Conservation (phyloP, 2,888 invertebrate species). For the Pammene fasciana region DNA sequence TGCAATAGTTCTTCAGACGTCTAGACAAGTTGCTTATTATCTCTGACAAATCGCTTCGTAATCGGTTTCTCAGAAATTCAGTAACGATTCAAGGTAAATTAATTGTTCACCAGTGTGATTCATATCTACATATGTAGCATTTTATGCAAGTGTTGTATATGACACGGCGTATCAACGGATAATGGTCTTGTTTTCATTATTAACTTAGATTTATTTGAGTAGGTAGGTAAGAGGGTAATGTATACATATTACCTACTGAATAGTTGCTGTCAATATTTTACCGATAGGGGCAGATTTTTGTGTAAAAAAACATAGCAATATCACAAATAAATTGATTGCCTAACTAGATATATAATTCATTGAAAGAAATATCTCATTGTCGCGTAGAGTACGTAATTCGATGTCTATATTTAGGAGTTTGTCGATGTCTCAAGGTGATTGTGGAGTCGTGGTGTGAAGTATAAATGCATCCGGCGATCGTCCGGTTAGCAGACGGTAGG, state of each 20-base stretch:
- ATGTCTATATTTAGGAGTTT: slow-evolving; percentile 58
- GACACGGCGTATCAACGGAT: background rate
- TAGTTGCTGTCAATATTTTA: background rate
- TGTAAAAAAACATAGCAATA: background rate
- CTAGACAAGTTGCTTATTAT: slow-evolving; percentile 19
- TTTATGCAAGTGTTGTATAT: slow-evolving; percentile 19
- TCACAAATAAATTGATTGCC: slow-evolving; percentile 20
- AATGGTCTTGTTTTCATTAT: slow-evolving; percentile 1
- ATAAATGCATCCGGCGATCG: slow-evolving; percentile 30
- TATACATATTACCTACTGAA: background rate
- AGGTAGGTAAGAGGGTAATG: background rate
- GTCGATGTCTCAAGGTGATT: slow-evolving; percentile 59
- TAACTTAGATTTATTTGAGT: background rate
- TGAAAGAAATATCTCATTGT: slow-evolving; percentile 49
- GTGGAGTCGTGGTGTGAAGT: slow-evolving; percentile 45
- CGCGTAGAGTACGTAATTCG: slow-evolving; percentile 52
- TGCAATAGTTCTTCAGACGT: slow-evolving; percentile 22
- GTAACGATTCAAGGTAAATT: slow-evolving; percentile 28
- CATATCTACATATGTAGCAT: slow-evolving; percentile 19
- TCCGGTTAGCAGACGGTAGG: slow-evolving; percentile 43
- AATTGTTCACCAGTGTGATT: slow-evolving; percentile 35
- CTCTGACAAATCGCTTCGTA: slow-evolving; percentile 29
- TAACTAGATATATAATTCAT: slow-evolving; percentile 41
- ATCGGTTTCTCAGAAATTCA: slow-evolving; percentile 33
- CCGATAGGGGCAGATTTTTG: background rate